Base-by-base conservation (phyloP, 2,888 invertebrate genomes). In the Spodoptera littoralis region DNA sequence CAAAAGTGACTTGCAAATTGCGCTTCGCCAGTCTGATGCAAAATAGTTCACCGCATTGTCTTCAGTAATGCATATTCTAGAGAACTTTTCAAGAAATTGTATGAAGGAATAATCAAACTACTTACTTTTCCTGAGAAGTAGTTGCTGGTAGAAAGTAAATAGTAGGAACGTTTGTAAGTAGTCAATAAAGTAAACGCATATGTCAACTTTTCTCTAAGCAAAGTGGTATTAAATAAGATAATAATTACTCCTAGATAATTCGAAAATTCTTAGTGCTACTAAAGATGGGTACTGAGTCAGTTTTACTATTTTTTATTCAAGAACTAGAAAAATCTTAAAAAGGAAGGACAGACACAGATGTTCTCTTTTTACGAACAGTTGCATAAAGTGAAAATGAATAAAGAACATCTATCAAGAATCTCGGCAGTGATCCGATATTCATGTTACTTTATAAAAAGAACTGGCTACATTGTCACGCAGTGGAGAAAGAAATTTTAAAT, bases 21-120 rank as follows among this genome's bases (percentile, higher is more conserved):
- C 60, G 67, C 73, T 70, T 73, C 76, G 76, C 75, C 75, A 73
- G 70, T 65, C 70, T 69, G 66, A 78, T 73, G 77, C 77, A 77
- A 81, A 77, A 78, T 80, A 82, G 73, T 83, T 81, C 73, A 51
- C 84, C 84, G 57, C 82, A 77, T 67, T 77, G 77, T 73, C 74
- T 76, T 76, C 67, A 71, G 44, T 71, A 72, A 78, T 83, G 84
- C 76, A 84, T 73, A 71, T 76, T 78, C 65, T 69, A 70, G 56
- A 69, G 68, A 82, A 76, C 74, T 70, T 73, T 72, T 73, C 74
- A 57, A 59, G 41, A 45, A 60, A 70, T 57, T 78, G 56, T 36
- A 36, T 36, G 2, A 36, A 9, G 36, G 36, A 36, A 36, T 36
- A 36, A 36, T 36, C 36, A 36, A 36, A 8, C 36, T 36, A 36